These are phyloP conservation scores for Tigriopus californicus DNA, from an alignment of 2,888 invertebrate species.

Conservation along the genomic window DNA sequence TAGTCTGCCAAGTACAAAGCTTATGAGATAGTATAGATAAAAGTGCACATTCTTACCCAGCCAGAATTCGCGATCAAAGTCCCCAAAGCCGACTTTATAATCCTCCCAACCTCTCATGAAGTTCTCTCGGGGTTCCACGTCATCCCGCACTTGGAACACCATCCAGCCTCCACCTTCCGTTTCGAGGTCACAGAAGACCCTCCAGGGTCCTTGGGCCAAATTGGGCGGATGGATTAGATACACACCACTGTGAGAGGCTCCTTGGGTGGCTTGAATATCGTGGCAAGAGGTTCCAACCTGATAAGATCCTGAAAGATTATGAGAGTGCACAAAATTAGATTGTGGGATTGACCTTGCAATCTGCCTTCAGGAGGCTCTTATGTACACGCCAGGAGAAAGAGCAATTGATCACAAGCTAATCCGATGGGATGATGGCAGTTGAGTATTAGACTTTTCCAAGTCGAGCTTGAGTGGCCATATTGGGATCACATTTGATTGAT, in stretches of 20 bases:
- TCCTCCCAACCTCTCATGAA: conserved; percentile 20
- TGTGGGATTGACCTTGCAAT: too few relatives aligned
- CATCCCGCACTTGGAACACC: conserved; percentile 20
- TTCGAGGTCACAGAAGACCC: conserved; percentile 21
- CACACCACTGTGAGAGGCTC: conserved; percentile 19
- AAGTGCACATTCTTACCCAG: conserved; percentile 17
- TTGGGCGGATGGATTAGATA: conserved; percentile 22
- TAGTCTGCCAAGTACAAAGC: too few relatives aligned
- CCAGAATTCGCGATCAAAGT: conserved; percentile 22
- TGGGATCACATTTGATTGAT: too few relatives aligned
- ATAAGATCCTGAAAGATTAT: conserved; percentile 16
- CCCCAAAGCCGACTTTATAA: conserved; percentile 21
- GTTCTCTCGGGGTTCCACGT: conserved; percentile 21
- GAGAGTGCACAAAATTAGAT: background rate
- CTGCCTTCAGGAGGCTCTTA: too few relatives aligned
- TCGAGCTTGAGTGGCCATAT: too few relatives aligned
- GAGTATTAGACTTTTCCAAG: too few relatives aligned
- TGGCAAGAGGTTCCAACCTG: conserved; percentile 20
- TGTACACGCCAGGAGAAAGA: too few relatives aligned
- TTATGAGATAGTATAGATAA: too few relatives aligned
- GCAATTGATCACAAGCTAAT: too few relatives aligned
- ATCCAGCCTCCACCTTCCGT: conserved; percentile 21
- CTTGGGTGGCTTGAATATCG: conserved; percentile 20
- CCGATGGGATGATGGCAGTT: too few relatives aligned
- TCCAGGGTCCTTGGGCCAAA: conserved; percentile 20